Base-by-base conservation (phyloP, 2,113 vertebrate species). In the Microcebus jonahi region DNA sequence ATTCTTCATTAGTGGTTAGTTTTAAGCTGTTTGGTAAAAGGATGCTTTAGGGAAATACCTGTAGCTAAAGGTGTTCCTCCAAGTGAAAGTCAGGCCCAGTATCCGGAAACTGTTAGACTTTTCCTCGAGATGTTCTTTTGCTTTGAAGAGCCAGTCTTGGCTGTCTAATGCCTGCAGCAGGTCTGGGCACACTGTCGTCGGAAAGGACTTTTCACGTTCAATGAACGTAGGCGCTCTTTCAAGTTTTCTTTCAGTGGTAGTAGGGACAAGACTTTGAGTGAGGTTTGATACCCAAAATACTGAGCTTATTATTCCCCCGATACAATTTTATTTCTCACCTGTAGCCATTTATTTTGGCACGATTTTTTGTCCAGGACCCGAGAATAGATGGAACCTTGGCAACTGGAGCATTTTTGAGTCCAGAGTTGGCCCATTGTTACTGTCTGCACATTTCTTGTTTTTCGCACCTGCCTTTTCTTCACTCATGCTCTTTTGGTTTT, bases 321-420 rank as follows among this genome's bases (percentile, higher is more conserved):
- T 61, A 27, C 76, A 91, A 11, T 76, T 84, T 76, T 53, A 10
- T 82, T 95, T 92, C 71, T 94, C 27, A 83, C 14, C 1, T 42
- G 67, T 45, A 95, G 71, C 39, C 45, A 17, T 90, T 92, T 81
- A 83, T 65, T 95, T 90, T 92, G 88, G 21, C 76, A 61, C 10
- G 53, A 59, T 34, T 93, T 94, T 45, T 13, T 93, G 45, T 76
- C 63, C 45, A 48, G 34, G 6, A 6, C 61, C 39, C 6, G 79
- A 90, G 57, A 88, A 48, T 87, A 73, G 68, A 89, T 70, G 88
- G 67, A 83, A 18, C 29, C 59, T 85, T 31, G 67, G 85, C 27
- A 27, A 34, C n/a, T 59, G 57, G 13, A 25, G 31, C 42, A 81
- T 90, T 71, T 94, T 91, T 27, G 88, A 90, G 53, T 48, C 34